Evolutionary conservation across 2,113 vertebrate genomes (phyloP).

Genomic region (Agelaius tricolor): DNA sequence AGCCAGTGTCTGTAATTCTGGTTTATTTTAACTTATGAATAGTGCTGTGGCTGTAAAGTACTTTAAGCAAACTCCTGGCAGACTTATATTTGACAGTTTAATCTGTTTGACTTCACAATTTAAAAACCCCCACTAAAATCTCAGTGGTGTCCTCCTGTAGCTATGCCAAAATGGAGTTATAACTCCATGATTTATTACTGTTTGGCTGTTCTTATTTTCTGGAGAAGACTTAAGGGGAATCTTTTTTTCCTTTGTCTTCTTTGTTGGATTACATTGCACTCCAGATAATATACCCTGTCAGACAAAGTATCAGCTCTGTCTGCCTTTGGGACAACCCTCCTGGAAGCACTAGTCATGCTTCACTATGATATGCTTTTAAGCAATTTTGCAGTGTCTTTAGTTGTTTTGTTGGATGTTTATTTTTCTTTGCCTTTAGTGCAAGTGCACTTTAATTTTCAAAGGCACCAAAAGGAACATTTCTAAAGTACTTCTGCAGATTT

Average conservation of each 20-base stretch:
- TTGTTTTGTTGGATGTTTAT: background rate
- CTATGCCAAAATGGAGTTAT: background rate
- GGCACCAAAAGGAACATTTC: background rate
- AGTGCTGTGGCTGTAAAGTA: background rate
- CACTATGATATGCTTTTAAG: background rate
- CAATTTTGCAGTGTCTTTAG: background rate
- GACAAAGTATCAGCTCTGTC: background rate
- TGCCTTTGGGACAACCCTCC: background rate
- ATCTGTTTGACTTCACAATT: background rate
- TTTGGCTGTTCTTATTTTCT: background rate
- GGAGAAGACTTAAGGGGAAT: background rate
- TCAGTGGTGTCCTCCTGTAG: background rate
- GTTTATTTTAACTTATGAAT: background rate
- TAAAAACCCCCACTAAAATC: background rate
- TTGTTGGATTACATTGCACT: background rate
- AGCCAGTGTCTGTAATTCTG: background rate
- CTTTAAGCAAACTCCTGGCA: background rate
- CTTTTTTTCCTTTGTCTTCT: conserved; percentile 5
- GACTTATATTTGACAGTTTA: background rate
- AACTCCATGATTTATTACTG: background rate
- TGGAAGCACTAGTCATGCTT: background rate
- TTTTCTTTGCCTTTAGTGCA: background rate
- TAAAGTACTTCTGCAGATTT: background rate
- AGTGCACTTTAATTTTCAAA: conserved; percentile 2
- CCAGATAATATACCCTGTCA: background rate